Base-by-base conservation (phyloP, 64 coral and sea anemone genomes). In the Platygyra sinensis region DNA sequence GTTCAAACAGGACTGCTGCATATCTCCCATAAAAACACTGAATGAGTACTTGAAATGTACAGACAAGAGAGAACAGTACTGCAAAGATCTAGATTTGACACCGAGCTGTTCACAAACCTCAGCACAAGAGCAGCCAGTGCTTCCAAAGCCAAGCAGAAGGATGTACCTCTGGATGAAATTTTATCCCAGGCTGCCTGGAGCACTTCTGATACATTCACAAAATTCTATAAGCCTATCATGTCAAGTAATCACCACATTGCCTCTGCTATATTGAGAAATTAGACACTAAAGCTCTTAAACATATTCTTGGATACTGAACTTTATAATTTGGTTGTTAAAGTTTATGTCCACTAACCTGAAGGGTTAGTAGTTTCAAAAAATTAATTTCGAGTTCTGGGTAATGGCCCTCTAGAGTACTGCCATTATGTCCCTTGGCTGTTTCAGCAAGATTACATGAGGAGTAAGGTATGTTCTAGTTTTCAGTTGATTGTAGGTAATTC, bases 101-200 rank as follows among this genome's bases (percentile, higher is more conserved):
- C 86, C 28, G 60, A 52, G 22, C 72, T 75, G 49, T 88, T 88
- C 57, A 72, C 39, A 54, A 74, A 42, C 29, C 86, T 76, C 72
- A 89, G 87, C 28, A 89, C 54, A 62, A 89, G 87, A 76, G 73
- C 87, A 89, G 64, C 65, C 54, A 76, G 72, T 62, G 72, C 60
- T 57, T 77, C 74, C 87, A 89, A 89, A 89, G 87, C 87, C 31
- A 89, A 89, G 57, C 87, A 89, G 74, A 77, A 89, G 57, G 74
- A 89, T 75, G 51, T 75, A 54, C 87, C 72, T 60, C 10, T 83
- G 27, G n/a, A 83, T 63, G 60, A 62, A 38, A 83, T 83, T 64
- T 64, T 83, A 83, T 83, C 80, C 80, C 80, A 65, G 54, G 80
- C 61, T 83, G 80, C 60, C 27, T 83, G 60, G 80, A 83, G 80